A percentile compares a stretch with the other conserved stretches of the same genome.
Conservation (phyloP, 2,797 vertebrate species). For the Kryptolebias ocellatus region DNA sequence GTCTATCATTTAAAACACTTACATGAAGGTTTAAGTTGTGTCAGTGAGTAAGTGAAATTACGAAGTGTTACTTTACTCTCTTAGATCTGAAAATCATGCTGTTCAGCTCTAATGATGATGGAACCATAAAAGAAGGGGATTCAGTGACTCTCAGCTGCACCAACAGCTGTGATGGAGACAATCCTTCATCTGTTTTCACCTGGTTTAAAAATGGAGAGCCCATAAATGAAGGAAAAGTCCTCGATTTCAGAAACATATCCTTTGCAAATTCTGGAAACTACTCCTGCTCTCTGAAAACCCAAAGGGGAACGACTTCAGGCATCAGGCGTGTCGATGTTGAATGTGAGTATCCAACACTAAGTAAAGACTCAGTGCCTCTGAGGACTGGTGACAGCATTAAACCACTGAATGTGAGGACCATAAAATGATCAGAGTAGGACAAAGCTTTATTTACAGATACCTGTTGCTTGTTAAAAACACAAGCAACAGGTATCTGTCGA, state of each 20-base stretch:
- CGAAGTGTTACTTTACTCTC: not conserved
- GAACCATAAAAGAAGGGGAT: constrained; percentile 32
- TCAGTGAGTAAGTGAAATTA: not conserved
- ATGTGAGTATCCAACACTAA: constrained; percentile 42
- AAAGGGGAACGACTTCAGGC: constrained; percentile 5
- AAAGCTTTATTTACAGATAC: no score
- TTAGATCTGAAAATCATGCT: constrained; percentile 19
- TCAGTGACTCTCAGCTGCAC: constrained; percentile 44
- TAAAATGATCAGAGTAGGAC: not conserved
- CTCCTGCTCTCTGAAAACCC: constrained; percentile 43
- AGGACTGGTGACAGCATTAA: not conserved
- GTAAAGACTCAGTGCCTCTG: not conserved
- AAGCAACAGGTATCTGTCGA: no score
- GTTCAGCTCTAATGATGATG: not conserved
- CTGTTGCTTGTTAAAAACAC: no score
- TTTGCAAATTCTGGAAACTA: constrained; percentile 52
- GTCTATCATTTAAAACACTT: not conserved
- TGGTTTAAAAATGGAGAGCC: constrained; percentile 52
- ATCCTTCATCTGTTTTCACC: constrained; percentile 15
- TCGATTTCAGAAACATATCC: constrained; percentile 40
- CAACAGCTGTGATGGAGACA: constrained; percentile 11
- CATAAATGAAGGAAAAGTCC: constrained; percentile 11
- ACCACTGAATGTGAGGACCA: not conserved
- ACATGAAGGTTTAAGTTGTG: not conserved
- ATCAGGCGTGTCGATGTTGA: constrained; percentile 37